Evolutionary conservation across 2,888 invertebrate species (phyloP).

Genomic region (Ophion costatus): DNA sequence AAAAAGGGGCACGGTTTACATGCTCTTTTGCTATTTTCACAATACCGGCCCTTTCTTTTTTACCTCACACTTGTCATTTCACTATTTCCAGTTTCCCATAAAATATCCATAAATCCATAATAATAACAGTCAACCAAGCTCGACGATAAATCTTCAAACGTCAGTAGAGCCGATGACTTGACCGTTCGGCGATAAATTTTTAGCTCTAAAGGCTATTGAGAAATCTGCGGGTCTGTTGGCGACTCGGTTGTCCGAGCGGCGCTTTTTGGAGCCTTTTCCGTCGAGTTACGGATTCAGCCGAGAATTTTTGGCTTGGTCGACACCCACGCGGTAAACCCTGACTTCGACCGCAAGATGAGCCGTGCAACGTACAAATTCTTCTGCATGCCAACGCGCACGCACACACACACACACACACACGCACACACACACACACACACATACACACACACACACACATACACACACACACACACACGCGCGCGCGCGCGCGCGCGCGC

Average conservation of each 20-base stretch:
- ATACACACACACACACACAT: background rate
- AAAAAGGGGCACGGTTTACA: too few species aligned
- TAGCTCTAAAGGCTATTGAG: background rate
- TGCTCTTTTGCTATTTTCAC: too few species aligned
- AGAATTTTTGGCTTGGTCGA: slow-evolving; percentile 31
- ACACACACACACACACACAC: background rate
- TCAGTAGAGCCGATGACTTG: background rate
- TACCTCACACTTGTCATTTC: too few species aligned
- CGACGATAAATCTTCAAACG: background rate
- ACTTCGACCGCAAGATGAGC: slow-evolving; percentile 19
- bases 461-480: background rate
- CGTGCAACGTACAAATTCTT: background rate
- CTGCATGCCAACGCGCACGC: background rate
- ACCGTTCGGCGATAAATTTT: background rate
- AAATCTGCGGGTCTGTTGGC: slow-evolving; percentile 7
- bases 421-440: background rate
- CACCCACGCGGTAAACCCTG: slow-evolving; percentile 42
- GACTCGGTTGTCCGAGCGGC: slow-evolving; percentile 1
- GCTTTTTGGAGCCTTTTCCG: slow-evolving; percentile 8
- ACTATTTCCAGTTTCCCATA: too few species aligned
- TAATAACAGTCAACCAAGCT: background rate
- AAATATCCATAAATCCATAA: too few species aligned
- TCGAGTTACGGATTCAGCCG: background rate
- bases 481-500: background rate
- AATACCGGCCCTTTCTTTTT: too few species aligned